A percentile compares a stretch with the other conserved stretches of the same genome.
phyloP scores from a whole-genome alignment of 1,140 invertebrate species.

The Drosophila nigrodunni region DNA sequence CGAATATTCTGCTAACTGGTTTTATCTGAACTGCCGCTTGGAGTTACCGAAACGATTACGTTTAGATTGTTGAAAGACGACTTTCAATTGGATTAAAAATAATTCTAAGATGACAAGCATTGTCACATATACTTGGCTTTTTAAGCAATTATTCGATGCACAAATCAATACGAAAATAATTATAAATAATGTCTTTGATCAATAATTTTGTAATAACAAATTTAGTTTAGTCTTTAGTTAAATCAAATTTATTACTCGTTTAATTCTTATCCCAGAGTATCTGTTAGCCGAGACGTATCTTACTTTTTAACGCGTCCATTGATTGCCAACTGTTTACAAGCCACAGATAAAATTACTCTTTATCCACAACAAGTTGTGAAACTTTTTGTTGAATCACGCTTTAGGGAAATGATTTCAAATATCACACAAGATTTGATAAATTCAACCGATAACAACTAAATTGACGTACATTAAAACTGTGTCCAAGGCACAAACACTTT shows the following conservation, averaged over 20 bases:
- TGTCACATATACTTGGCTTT: background rate
- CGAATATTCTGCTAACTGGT: slow-evolving; percentile 8
- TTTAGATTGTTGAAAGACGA: slow-evolving; percentile 8
- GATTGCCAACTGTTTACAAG: slow-evolving; percentile 13
- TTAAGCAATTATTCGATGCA: too few species aligned
- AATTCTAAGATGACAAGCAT: background rate
- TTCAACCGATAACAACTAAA: slow-evolving; percentile 9
- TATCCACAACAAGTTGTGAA: slow-evolving; percentile 26
- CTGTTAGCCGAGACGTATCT: background rate
- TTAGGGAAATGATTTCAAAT: slow-evolving; percentile 12
- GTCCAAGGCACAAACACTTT: background rate
- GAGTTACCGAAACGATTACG: background rate
- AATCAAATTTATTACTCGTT: background rate
- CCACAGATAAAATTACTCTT: slow-evolving; percentile 30
- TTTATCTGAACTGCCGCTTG: background rate
- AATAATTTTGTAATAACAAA: background rate
- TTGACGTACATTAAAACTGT: slow-evolving; percentile 16
- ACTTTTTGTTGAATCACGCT: slow-evolving; percentile 36
- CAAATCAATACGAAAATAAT: too few species aligned
- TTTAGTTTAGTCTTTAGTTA: background rate
- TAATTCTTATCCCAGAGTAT: background rate
- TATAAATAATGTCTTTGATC: too few species aligned
- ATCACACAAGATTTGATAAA: slow-evolving; percentile 12
- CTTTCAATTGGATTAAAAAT: slow-evolving; percentile 25
- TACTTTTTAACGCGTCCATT: slow-evolving; percentile 24